Conservation (phyloP, 2,888 invertebrate species). For the Drosophila suboccidentalis region DNA sequence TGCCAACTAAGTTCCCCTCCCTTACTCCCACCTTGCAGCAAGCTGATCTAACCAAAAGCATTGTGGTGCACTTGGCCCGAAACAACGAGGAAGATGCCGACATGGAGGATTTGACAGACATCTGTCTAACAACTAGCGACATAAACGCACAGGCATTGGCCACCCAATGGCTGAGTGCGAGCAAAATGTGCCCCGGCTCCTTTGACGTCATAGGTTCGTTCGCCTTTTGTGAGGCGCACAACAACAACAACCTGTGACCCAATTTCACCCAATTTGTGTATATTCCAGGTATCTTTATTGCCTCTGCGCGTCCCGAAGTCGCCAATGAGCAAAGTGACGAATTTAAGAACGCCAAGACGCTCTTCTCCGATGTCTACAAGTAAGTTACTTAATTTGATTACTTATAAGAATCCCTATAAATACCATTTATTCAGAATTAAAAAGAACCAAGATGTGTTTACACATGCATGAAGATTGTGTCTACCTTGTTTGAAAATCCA, state of each 20-base stretch:
- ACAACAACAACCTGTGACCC: conserved; percentile 8
- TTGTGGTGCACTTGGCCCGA: conserved; percentile 92
- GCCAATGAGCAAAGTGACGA: conserved; percentile 80
- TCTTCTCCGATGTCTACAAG: conserved; percentile 79
- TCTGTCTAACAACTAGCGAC: conserved; percentile 64
- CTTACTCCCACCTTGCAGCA: conserved; percentile 62
- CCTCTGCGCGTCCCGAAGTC: conserved; percentile 89
- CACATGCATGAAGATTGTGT: too few relatives aligned
- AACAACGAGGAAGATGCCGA: conserved; percentile 88
- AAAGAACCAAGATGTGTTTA: too few relatives aligned
- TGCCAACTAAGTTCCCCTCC: conserved; percentile 2
- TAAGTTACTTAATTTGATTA: conserved; percentile 40
- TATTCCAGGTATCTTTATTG: conserved; percentile 90
- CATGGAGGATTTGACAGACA: conserved; percentile 63
- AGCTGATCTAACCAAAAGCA: conserved; percentile 89
- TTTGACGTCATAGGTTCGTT: conserved; percentile 92
- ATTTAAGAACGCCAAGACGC: conserved; percentile 76
- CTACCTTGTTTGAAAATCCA: too few relatives aligned
- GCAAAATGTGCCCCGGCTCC: conserved; percentile 96
- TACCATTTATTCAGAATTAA: too few relatives aligned
- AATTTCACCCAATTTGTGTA: conserved; percentile 1
- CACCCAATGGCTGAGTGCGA: conserved; percentile 93
- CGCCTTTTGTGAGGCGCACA: background rate
- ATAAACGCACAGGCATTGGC: conserved; percentile 80
- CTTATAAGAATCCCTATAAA: too few relatives aligned